phyloP scores from a whole-genome alignment of 2,113 vertebrate species.

The Anseranas semipalmata region DNA sequence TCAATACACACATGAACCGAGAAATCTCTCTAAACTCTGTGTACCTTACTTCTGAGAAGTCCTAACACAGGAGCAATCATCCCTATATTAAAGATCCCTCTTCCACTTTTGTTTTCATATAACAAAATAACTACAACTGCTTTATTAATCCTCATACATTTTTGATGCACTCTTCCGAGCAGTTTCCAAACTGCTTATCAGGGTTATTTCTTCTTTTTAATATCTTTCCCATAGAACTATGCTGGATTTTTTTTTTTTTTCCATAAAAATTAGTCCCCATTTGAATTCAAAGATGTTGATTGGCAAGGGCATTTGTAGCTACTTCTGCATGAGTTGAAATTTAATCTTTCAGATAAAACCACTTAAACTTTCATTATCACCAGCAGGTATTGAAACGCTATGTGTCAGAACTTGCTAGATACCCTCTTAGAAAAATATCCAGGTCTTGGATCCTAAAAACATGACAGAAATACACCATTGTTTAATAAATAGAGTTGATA shows the following conservation, averaged over 20 bases:
- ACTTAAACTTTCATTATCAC: neutral
- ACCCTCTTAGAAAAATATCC: neutral
- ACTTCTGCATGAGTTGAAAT: neutral
- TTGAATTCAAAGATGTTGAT: neutral
- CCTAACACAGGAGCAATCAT: neutral
- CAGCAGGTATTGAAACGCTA: neutral
- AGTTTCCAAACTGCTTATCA: neutral
- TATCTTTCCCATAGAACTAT: neutral
- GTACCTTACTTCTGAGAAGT: neutral
- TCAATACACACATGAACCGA: neutral
- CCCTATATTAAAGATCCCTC: neutral
- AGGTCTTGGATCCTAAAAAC: neutral
- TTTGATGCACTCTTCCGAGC: neutral
- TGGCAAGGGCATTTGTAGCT: neutral
- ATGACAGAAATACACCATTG: neutral
- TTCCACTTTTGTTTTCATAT: neutral
- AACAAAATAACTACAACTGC: neutral
- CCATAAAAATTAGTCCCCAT: neutral
- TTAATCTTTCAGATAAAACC: neutral
- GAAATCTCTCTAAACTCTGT: fast-evolving
- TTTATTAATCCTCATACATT: neutral
- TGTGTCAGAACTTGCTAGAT: neutral
- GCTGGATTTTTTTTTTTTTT: neutral
- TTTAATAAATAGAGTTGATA: neutral
- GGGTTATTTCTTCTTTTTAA: neutral